phyloP scores from a whole-genome alignment of 2,888 invertebrate genomes.

The Schizaphis graminum region DNA sequence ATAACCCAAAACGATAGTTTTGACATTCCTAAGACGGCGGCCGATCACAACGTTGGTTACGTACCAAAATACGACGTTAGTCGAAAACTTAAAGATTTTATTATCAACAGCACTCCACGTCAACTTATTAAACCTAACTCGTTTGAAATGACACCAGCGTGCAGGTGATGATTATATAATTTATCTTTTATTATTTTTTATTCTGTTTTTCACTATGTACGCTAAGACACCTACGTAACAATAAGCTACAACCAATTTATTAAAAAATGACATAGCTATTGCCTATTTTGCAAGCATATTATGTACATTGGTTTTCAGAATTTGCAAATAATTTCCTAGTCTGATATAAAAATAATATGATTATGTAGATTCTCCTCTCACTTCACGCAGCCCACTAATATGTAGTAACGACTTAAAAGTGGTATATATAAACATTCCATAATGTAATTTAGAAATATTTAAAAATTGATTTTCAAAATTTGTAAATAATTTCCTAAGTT shows the following conservation, averaged over 20 bases:
- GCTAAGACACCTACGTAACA: background rate
- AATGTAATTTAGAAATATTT: no score
- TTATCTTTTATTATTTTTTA: background rate
- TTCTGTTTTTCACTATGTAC: background rate
- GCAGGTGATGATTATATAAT: background rate
- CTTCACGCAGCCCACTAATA: no score
- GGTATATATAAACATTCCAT: no score
- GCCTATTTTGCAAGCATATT: background rate
- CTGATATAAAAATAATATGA: no score
- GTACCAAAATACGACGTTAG: background rate
- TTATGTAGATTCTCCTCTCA: no score
- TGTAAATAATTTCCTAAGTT: no score
- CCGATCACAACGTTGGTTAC: background rate
- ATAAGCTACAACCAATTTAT: background rate
- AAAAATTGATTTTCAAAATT: background rate
- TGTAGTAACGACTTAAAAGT: no score
- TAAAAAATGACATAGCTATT: background rate
- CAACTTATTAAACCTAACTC: background rate
- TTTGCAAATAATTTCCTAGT: no score
- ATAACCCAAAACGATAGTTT: background rate
- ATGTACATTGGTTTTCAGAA: no score
- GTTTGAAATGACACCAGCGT: background rate
- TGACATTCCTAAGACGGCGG: background rate
- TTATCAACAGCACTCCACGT: background rate
- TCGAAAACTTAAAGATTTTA: slow-evolving; percentile 12